Evolutionary conservation across 2,888 invertebrate genomes (phyloP), one percentile per base, ranked within the genome.

Genomic region (Heterodera filipjevi): DNA sequence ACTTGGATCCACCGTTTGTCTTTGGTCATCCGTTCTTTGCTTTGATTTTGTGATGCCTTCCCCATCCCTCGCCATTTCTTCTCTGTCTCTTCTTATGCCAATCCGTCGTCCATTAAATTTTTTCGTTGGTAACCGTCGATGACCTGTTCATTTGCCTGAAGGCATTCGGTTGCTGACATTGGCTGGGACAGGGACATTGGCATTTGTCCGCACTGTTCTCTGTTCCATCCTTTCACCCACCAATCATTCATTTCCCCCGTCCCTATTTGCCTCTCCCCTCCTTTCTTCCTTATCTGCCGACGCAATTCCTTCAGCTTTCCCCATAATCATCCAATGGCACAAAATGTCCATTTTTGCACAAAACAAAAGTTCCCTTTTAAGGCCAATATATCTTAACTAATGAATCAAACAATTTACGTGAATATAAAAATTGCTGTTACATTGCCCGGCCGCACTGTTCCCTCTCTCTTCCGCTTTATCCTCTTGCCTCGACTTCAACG

Each of bases 131-230:
- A 14, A n/a, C 59, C 27, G 59, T n/a, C 59, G n/a, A 59, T 59
- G 59, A 59, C 59, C 59, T n/a, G n/a, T 59, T 27, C 59, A n/a
- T 59, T 59, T 59, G 59, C 59, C 59, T 59, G 59, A 59, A 59
- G 59, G 59, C 59, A 59, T 27, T 16, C 19, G 5, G n/a, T n/a
- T n/a, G 53, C 19, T 53, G 27, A 59, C n/a, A 59, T n/a, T 59
- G 59, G 27, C 59, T 59, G n/a, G 59, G 59, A 59, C 59, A 59
- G 59, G 5, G 59, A 27, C 59, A 59, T 59, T 59, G 59, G 59
- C 59, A 59, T 59, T 27, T 6, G 59, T 59, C 53, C 59, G 59
- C 59, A 14, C 53, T 19, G 53, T 53, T n/a, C 59, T 27, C 27
- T 27, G 59, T 59, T 39, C 59, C n/a, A 59, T n/a, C 27, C 3